phyloP scores from a whole-genome alignment of 2,888 invertebrate species.

The Podotricha telesiphe region DNA sequence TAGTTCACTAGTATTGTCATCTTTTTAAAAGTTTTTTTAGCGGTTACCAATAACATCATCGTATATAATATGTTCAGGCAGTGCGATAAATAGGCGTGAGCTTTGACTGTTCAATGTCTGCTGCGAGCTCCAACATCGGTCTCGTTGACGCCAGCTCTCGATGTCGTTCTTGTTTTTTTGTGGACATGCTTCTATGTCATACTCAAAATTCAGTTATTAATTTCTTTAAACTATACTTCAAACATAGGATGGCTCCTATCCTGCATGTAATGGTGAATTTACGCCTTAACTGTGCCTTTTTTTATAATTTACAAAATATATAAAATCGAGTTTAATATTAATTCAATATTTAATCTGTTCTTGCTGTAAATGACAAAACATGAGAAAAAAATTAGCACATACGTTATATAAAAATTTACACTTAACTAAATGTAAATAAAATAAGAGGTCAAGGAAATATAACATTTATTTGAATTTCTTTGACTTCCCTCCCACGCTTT shows the following conservation, averaged over 20 bases:
- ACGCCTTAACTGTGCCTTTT: constrained; percentile 57
- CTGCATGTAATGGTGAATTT: constrained; percentile 49
- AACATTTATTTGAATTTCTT: constrained; percentile 39
- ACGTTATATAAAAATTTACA: constrained; percentile 36
- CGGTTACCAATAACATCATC: background rate
- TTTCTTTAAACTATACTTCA: constrained; percentile 33
- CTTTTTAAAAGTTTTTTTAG: background rate
- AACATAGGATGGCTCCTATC: constrained; percentile 34
- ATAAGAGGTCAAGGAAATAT: constrained; percentile 49
- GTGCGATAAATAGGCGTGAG: constrained; percentile 70
- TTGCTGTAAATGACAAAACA: constrained; percentile 61
- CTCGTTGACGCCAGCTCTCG: constrained; percentile 75
- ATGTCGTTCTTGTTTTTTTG: constrained; percentile 77
- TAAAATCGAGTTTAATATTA: constrained; percentile 36
- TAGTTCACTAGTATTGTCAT: too few species aligned
- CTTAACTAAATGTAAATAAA: constrained; percentile 39
- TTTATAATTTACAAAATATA: constrained; percentile 43
- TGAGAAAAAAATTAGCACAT: constrained; percentile 12
- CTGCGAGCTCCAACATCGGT: constrained; percentile 67
- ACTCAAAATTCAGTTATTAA: constrained; percentile 50
- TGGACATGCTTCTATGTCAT: constrained; percentile 75
- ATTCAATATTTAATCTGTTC: constrained; percentile 58
- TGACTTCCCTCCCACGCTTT: constrained; percentile 43
- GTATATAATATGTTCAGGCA: constrained; percentile 58
- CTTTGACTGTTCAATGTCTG: constrained; percentile 81